Base-by-base conservation (phyloP, 2,113 vertebrate species). In the Ciconia stormi region DNA sequence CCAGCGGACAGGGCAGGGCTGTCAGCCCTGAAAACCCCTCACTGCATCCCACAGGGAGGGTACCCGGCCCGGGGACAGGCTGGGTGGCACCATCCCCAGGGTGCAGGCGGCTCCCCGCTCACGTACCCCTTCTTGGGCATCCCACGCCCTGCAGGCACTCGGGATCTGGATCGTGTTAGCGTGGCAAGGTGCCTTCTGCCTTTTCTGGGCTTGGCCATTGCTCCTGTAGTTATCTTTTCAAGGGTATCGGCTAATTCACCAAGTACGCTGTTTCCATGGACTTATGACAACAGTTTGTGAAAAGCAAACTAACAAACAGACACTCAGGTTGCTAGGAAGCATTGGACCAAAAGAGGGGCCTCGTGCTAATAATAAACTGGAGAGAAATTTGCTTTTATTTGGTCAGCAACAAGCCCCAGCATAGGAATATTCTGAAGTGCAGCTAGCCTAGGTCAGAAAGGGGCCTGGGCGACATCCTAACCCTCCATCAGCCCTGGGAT, bases 261-360 rank as follows among this genome's bases (percentile, higher is more conserved):
- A 53, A 92, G 89, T 87, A 76, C 83, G 91, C 73, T 84, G 88
- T 94, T 93, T 90, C 90, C 63, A 46, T 38, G 65, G 56, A 61
- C 59, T 82, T 92, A 49, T 34, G 79, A 93, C 90, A 94, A 80
- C 71, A 89, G 77, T 95, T 89, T 89, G 91, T 90, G 87, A 93
- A 95, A 96, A 97, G 92, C 96, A 97, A 97, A 96, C 95, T 94
- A 91, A 81, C 93, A 97, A 96, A 93, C 93, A 97, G 92, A 96
- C 62, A 89, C 76, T 95, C 61, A 91, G 81, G 98, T 98, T 98
- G 98, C 97, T 98, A 98, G 97, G 98, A 97, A 94, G 96, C 95
- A 86, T 16, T 79, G 81, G 56, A 85, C 70, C 66, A 91, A 84
- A 95, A 90, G 94, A 72, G 52, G 72, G 49, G 26, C 72, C 77